phyloP scores from a whole-genome alignment of 2,113 vertebrate species.

The Chionodraco myersi region DNA sequence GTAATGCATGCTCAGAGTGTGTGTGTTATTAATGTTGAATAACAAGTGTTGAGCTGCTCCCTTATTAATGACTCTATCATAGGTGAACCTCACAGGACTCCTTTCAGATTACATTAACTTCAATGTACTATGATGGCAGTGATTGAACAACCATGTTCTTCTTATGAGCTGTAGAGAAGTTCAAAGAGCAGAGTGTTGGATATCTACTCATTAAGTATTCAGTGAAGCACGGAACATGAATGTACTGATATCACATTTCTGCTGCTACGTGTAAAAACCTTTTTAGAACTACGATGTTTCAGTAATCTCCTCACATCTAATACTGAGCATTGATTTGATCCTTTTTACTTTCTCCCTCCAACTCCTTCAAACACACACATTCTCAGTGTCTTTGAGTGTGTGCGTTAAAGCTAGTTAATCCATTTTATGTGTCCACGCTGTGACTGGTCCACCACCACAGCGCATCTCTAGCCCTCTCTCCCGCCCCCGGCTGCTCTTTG shows the following conservation, averaged over 20 bases:
- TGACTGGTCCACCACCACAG: conserved; percentile 70
- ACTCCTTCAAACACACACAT: conserved; percentile 4
- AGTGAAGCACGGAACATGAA: background rate
- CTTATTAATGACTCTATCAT: conserved; percentile 38
- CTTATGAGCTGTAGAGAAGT: conserved; percentile 6
- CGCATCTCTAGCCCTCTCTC: conserved; percentile 69
- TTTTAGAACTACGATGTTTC: background rate
- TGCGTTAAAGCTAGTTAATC: conserved; percentile 65
- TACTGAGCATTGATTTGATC: conserved; percentile 3
- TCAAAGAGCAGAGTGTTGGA: conserved; percentile 27
- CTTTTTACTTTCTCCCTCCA: conserved; percentile 13
- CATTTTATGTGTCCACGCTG: conserved; percentile 76
- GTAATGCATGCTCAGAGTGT: background rate
- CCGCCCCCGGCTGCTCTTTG: conserved; percentile 67
- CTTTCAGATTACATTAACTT: conserved; percentile 24
- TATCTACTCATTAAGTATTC: conserved; percentile 6
- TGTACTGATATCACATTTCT: background rate
- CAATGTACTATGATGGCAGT: conserved; percentile 19
- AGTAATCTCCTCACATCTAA: conserved; percentile 1
- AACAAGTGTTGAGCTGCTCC: conserved; percentile 21
- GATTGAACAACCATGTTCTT: conserved; percentile 39
- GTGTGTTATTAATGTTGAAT: conserved; percentile 24
- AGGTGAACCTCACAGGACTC: conserved; percentile 29
- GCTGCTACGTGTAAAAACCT: background rate
- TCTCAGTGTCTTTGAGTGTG: conserved; percentile 47